These are phyloP conservation scores for Solenodon paradoxus DNA, from an alignment of 2,113 vertebrate genomes.

Conservation along the genomic window DNA sequence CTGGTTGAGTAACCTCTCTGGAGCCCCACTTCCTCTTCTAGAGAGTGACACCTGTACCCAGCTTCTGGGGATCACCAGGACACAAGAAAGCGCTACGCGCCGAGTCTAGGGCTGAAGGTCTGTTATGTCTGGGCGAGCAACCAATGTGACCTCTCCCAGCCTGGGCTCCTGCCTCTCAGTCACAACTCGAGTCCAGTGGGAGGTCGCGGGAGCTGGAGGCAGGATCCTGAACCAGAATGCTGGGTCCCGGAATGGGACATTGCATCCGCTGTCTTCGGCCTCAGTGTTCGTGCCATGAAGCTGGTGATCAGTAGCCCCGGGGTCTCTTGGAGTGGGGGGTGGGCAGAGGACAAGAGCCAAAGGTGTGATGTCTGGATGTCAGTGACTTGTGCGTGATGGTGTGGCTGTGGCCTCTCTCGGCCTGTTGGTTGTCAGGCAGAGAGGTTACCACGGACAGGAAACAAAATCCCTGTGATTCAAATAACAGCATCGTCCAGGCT, in stretches of 20 bases:
- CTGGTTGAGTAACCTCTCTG: background rate
- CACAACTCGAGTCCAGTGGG: background rate
- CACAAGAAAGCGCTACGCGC: background rate
- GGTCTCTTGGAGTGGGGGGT: background rate
- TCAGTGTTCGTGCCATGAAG: background rate
- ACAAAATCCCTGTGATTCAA: background rate
- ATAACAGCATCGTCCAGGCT: background rate
- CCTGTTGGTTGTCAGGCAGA: background rate
- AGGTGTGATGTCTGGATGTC: rapidly evolving
- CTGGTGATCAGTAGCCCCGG: background rate
- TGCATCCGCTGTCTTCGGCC: background rate
- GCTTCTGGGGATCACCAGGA: background rate
- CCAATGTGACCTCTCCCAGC: background rate
- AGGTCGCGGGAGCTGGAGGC: background rate
- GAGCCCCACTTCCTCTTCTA: background rate
- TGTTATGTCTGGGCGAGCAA: no score
- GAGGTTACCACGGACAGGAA: background rate
- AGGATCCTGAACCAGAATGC: background rate
- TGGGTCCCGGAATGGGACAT: background rate
- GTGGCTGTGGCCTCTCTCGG: background rate
- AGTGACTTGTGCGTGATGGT: rapidly evolving
- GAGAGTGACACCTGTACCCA: background rate
- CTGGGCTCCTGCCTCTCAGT: background rate
- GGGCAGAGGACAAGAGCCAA: background rate
- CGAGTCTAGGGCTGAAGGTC: background rate